Base-by-base conservation (phyloP, 2,113 vertebrate species). In the Brienomyrus brachyistius region DNA sequence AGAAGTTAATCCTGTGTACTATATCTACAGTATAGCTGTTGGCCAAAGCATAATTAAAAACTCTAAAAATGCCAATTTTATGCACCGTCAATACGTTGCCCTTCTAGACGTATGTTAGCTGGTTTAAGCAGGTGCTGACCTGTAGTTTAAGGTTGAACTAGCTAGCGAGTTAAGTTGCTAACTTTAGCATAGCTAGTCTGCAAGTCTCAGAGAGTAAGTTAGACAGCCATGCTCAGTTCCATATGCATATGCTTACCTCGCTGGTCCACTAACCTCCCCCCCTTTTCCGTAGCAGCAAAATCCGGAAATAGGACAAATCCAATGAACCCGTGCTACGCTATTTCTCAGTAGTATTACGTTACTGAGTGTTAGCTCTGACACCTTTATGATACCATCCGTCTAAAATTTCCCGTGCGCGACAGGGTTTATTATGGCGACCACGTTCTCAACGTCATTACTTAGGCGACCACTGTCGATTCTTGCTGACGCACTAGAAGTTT, bases 341-440 rank as follows among this genome's bases (percentile, higher is more conserved):
- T 87, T 21, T 86, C 27, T 74, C 62, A 35, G 43, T 74, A 31
- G 11, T 52, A 17, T 15, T 31, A 27, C 21, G 27, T 23, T 52
- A 27, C 3, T 31, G 21, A 9, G 27, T 40, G 11, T 89, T 51
- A 80, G 48, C 90, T 90, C 91, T 66, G 56, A 88, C 86, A 62
- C 74, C 40, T 43, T 77, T 80, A 43, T 17, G 84, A 88, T 31
- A 90, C 90, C 87, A 80, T 52, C 77, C 48, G 48, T 43, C 89
- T 52, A 50, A 59, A 82, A 54, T 54, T 86, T 90, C 93, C 94
- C 91, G 93, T 94, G 92, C 92, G 91, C 90, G 56, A 66, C 21
- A 91, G 90, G 86, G 91, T 94, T 95, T 95, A 95, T 95, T 93
- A 95, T 94, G 93, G 94, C 94, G 93, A 95, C 92, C 95, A 95